These are phyloP conservation scores for Channa striata DNA, from an alignment of 2,797 vertebrate genomes.

Conservation along the genomic window DNA sequence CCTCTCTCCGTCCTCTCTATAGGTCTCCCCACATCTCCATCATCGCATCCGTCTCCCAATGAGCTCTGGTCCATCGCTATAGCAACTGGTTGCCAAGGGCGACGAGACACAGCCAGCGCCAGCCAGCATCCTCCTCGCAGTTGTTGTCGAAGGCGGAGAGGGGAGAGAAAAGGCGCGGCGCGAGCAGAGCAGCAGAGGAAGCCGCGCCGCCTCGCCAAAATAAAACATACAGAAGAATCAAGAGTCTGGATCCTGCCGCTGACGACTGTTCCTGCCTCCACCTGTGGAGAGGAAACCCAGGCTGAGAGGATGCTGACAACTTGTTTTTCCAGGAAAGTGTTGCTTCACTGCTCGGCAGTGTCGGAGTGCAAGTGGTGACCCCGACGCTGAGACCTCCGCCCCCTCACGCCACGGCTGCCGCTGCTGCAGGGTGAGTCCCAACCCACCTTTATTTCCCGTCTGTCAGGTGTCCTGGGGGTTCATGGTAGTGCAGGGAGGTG, in stretches of 20 bases:
- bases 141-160: slow-evolving; percentile 57
- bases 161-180: slow-evolving; percentile 51
- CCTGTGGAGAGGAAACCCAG: slow-evolving; percentile 5
- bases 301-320: slow-evolving; percentile 46
- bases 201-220: slow-evolving; percentile 15
- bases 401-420: not conserved
- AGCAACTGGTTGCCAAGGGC: slow-evolving; percentile 78
- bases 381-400: not conserved
- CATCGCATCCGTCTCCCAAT: slow-evolving; percentile 58
- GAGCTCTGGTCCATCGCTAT: slow-evolving; percentile 73
- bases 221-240: slow-evolving; percentile 28
- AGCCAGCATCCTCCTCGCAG: slow-evolving; percentile 64
- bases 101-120: slow-evolving; percentile 74
- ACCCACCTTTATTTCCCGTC: slow-evolving; percentile 30
- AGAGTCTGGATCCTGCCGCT: slow-evolving; percentile 11
- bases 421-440: slow-evolving; percentile 56
- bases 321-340: slow-evolving; percentile 58
- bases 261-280: not conserved
- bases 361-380: slow-evolving; percentile 46
- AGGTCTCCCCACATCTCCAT: slow-evolving; percentile 44
- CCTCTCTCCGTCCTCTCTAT: slow-evolving; percentile 7
- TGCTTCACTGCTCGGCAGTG: slow-evolving; percentile 22
- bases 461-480: slow-evolving; percentile 15
- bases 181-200: slow-evolving; percentile 38
- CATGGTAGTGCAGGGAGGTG: slow-evolving; percentile 26